Percentiles rank a stretch among this genome's conserved stretches.
Evolutionary conservation across 2,113 vertebrate genomes (phyloP).

Genomic region (Perccottus glenii): DNA sequence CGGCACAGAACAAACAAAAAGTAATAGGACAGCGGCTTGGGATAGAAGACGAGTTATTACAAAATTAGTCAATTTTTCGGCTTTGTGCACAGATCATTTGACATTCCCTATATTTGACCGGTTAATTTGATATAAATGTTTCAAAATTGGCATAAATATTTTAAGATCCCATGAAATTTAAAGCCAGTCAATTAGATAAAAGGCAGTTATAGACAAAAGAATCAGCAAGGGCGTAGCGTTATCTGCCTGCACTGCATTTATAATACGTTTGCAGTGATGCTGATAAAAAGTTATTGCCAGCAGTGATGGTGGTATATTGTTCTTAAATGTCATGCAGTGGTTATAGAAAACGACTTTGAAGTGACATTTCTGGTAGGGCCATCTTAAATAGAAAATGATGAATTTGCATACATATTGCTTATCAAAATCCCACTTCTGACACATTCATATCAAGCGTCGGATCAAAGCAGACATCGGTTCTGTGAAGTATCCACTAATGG

Average conservation of each 20-base stretch:
- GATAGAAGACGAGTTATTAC: constrained; percentile 4
- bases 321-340: not conserved
- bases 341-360: not conserved
- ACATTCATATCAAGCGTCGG: not conserved
- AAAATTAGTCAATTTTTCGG: not conserved
- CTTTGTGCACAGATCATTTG: not conserved
- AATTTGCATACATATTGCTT: constrained; percentile 1
- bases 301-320: not conserved
- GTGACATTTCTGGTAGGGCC: not conserved
- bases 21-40: not conserved
- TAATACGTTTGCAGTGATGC: too few species aligned
- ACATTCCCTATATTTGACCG: not conserved
- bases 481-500: not conserved
- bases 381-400: not conserved
- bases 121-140: not conserved
- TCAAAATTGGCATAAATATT: not conserved
- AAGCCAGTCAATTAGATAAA: not conserved
- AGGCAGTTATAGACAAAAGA: too few species aligned
- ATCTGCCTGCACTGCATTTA: too few species aligned
- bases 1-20: not conserved
- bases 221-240: too few species aligned
- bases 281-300: not conserved
- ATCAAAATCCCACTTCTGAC: not conserved
- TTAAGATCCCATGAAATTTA: not conserved
- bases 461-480: constrained; percentile 2